Evolutionary conservation across 2,888 invertebrate species (phyloP).

Genomic region (Hyposoter didymator): DNA sequence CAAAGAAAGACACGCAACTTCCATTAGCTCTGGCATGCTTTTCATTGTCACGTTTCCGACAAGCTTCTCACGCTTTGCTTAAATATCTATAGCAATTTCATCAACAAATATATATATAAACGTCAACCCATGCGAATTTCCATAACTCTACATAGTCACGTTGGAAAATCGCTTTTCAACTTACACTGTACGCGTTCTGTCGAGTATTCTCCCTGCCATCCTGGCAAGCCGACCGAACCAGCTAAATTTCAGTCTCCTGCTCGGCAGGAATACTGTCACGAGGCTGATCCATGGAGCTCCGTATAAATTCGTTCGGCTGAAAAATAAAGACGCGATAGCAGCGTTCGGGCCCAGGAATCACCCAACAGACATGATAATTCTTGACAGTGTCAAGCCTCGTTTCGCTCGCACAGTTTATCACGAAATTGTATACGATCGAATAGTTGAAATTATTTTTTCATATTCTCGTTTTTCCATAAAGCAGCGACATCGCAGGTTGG

Average conservation of each 20-base stretch:
- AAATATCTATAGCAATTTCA: slow-evolving; percentile 12
- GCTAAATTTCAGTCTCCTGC: slow-evolving; percentile 26
- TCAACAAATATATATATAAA: slow-evolving; percentile 11
- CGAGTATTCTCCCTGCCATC: not conserved
- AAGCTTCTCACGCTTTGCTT: slow-evolving; percentile 1
- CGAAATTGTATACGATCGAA: not conserved
- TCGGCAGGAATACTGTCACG: not conserved
- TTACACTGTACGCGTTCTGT: slow-evolving; percentile 15
- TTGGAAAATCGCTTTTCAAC: slow-evolving; percentile 39
- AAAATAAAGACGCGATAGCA: slow-evolving; percentile 1
- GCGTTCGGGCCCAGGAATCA: not conserved
- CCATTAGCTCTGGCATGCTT: slow-evolving; percentile 69
- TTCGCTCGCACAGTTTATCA: not conserved
- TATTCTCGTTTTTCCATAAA: not conserved
- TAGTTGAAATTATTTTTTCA: not conserved
- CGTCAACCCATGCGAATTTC: slow-evolving; percentile 24
- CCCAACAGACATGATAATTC: not conserved
- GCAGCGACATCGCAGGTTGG: not conserved
- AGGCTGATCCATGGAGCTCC: not conserved
- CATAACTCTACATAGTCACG: slow-evolving; percentile 45
- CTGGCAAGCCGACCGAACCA: not conserved
- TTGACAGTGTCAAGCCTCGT: not conserved
- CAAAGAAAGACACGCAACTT: slow-evolving; percentile 69
- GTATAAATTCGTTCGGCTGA: not conserved
- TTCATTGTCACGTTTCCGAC: slow-evolving; percentile 35